Conservation (phyloP, 2,888 invertebrate genomes). For the Diplazon laetatorius region DNA sequence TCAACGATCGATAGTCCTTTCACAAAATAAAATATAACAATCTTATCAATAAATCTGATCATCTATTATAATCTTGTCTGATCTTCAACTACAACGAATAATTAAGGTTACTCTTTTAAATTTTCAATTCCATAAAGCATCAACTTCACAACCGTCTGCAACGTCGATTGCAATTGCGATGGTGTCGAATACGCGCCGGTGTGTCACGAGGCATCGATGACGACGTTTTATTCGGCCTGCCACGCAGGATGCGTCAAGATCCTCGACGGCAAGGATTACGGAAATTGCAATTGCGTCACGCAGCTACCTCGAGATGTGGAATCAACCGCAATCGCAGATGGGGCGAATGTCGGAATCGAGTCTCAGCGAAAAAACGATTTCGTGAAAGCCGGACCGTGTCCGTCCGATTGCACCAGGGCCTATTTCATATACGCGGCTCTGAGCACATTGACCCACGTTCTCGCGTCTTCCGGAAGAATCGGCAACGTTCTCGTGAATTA, state of each 20-base stretch:
- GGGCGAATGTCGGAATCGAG: neutral
- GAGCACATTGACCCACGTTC: constrained; percentile 84
- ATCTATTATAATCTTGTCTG: no score
- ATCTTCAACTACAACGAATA: no score
- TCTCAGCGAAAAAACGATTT: constrained; percentile 42
- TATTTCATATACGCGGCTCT: constrained; percentile 83
- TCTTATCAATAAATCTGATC: no score
- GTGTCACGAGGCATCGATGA: constrained; percentile 84
- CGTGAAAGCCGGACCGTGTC: constrained; percentile 80
- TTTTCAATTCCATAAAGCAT: constrained; percentile 77
- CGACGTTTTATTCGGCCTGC: constrained; percentile 89
- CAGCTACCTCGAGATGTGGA: neutral
- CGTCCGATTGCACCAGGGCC: constrained; percentile 77
- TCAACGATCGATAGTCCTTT: no score
- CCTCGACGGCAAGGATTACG: constrained; percentile 76
- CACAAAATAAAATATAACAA: no score
- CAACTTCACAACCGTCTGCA: constrained; percentile 84
- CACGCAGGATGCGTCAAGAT: constrained; percentile 87
- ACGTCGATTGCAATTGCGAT: constrained; percentile 85
- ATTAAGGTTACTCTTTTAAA: no score
- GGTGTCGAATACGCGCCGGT: constrained; percentile 86
- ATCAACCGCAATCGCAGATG: neutral
- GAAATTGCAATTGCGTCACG: constrained; percentile 76
- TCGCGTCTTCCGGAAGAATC: constrained; percentile 87
- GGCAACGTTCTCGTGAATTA: constrained; percentile 87